Evolutionary conservation across 2,797 vertebrate species (phyloP).

Genomic region (Rhinophrynus dorsalis): DNA sequence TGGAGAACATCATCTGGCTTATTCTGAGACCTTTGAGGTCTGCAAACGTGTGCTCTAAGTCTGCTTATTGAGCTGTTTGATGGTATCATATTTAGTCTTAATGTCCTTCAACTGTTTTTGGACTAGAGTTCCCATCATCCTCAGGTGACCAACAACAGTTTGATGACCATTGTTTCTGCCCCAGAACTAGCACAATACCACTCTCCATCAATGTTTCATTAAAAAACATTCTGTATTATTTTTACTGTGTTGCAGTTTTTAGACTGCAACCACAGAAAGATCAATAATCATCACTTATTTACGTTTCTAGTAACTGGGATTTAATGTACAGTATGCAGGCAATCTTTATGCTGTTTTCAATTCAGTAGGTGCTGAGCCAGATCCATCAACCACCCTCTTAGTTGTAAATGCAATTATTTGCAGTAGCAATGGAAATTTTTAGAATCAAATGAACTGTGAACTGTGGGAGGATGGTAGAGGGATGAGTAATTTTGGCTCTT

Average conservation of each 20-base stretch:
- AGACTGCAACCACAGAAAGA: constrained; percentile 55
- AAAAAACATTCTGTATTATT: constrained; percentile 48
- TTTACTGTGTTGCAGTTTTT: constrained; percentile 57
- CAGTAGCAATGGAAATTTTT: constrained; percentile 13
- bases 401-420: constrained; percentile 47
- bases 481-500: constrained; percentile 43
- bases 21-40: too few species aligned
- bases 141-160: too few species aligned
- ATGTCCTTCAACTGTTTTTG: too few species aligned
- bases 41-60: too few species aligned
- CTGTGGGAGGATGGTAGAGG: constrained; percentile 11
- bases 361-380: constrained; percentile 52
- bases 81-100: too few species aligned
- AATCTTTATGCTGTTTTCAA: constrained; percentile 49
- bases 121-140: too few species aligned
- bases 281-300: constrained; percentile 61
- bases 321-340: constrained; percentile 58
- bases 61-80: too few species aligned
- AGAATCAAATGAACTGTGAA: constrained; percentile 9
- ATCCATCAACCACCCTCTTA: constrained; percentile 57
- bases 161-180: too few species aligned
- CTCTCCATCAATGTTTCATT: neutral
- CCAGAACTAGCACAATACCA: neutral
- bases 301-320: constrained; percentile 62
- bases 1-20: too few species aligned